phyloP scores from a whole-genome alignment of 1,140 invertebrate genomes.

The Drosophila nikananu region DNA sequence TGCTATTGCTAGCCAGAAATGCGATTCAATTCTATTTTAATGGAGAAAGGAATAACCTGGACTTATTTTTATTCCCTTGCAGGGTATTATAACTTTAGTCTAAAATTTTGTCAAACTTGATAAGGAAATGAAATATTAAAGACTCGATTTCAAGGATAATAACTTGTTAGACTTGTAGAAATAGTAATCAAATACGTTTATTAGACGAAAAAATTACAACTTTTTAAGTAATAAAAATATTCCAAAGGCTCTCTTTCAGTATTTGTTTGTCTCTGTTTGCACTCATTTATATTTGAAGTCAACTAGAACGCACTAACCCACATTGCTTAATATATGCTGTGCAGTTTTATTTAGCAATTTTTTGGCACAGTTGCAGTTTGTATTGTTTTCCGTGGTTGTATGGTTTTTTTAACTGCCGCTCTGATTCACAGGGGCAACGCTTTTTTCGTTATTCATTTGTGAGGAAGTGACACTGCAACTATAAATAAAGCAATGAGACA shows the following conservation, averaged over 20 bases:
- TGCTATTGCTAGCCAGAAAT: conserved; percentile 50
- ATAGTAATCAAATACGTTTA: background rate
- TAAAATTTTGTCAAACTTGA: no score
- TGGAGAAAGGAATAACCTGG: background rate
- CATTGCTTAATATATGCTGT: conserved; percentile 73
- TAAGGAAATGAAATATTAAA: background rate
- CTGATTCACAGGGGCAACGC: conserved; percentile 1
- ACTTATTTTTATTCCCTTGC: conserved; percentile 1
- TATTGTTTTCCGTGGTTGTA: conserved; percentile 21
- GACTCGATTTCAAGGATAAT: background rate
- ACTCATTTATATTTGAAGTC: conserved; percentile 32
- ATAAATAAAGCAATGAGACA: conserved; percentile 71
- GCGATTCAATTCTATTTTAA: conserved; percentile 32
- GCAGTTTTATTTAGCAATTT: conserved; percentile 76
- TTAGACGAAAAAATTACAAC: background rate
- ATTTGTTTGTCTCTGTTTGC: conserved; percentile 21
- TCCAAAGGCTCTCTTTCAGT: background rate
- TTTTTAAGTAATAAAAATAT: background rate
- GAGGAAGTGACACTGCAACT: conserved; percentile 68
- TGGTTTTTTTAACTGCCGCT: conserved; percentile 12
- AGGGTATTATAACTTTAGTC: no score
- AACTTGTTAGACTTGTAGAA: background rate
- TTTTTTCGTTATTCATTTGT: conserved; percentile 51
- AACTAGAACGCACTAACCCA: conserved; percentile 63
- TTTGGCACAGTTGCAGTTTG: conserved; percentile 57